These are phyloP conservation scores for Strigamia crassipes DNA, from an alignment of 2,888 invertebrate genomes.

Conservation along the genomic window DNA sequence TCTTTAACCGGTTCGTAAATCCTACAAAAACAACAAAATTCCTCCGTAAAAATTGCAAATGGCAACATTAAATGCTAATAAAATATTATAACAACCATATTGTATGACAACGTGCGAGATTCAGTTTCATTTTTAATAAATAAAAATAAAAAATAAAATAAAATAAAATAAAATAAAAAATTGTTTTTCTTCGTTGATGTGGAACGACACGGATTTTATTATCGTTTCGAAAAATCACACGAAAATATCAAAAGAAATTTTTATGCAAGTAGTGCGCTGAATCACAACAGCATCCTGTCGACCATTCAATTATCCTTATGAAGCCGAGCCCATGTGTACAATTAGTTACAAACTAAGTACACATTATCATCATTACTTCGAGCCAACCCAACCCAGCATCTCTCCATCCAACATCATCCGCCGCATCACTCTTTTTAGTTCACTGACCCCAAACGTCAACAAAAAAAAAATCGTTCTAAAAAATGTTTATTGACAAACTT, in stretches of 20 bases:
- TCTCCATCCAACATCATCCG: neutral
- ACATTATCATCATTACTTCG: slow-evolving; percentile 18
- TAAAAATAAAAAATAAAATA: neutral
- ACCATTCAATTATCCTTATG: slow-evolving; percentile 28
- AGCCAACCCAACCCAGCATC: neutral
- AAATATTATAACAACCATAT: neutral
- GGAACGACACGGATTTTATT: slow-evolving; percentile 11
- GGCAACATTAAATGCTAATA: neutral
- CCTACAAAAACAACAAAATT: slow-evolving; percentile 17
- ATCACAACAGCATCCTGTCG: slow-evolving; percentile 30
- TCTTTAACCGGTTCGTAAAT: slow-evolving; percentile 41
- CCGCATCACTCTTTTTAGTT: neutral
- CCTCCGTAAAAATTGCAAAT: neutral
- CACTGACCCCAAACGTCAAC: neutral
- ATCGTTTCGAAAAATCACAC: neutral
- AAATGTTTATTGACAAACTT: neutral
- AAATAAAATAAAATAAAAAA: neutral
- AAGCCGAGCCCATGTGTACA: slow-evolving; percentile 13
- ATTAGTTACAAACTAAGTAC: slow-evolving; percentile 22
- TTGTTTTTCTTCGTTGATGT: neutral
- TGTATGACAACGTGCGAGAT: neutral
- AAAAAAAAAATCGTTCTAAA: neutral
- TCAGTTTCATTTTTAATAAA: neutral
- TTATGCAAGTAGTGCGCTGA: neutral
- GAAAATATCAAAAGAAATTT: slow-evolving; percentile 4